phyloP scores from a whole-genome alignment of 2,888 invertebrate genomes.

The Lasius platythorax region DNA sequence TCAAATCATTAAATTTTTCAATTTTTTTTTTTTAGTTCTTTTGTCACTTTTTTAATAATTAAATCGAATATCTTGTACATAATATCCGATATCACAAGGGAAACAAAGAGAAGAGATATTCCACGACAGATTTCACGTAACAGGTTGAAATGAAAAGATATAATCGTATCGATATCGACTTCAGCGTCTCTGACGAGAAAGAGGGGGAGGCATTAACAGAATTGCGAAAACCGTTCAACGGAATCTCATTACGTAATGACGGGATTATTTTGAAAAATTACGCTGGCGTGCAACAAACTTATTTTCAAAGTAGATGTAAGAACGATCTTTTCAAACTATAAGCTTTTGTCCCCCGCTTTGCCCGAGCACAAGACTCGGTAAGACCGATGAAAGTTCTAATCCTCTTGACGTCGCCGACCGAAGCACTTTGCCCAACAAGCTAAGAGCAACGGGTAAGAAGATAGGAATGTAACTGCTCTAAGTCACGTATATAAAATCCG shows the following conservation, averaged over 20 bases:
- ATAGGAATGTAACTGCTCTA: slow-evolving; percentile 60
- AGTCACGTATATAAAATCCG: slow-evolving; percentile 53
- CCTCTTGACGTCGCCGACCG: slow-evolving; percentile 69
- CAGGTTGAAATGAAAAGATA: neutral
- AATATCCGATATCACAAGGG: neutral
- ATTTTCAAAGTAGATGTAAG: slow-evolving; percentile 51
- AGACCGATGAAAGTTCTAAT: slow-evolving; percentile 75
- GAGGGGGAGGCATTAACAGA: slow-evolving; percentile 26
- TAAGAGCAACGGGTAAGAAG: slow-evolving; percentile 59
- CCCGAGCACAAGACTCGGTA: slow-evolving; percentile 53
- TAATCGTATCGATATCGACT: slow-evolving; percentile 28
- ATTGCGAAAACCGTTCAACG: slow-evolving; percentile 46
- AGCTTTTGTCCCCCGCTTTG: slow-evolving; percentile 43
- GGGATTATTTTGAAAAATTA: slow-evolving; percentile 55
- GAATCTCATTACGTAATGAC: slow-evolving; percentile 40
- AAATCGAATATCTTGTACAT: neutral
- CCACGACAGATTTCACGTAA: slow-evolving; percentile 13
- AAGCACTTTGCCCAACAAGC: slow-evolving; percentile 66
- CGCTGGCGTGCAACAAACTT: slow-evolving; percentile 36
- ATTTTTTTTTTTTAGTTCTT: neutral
- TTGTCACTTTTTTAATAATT: neutral
- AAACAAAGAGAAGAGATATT: neutral
- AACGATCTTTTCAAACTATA: slow-evolving; percentile 48
- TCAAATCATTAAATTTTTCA: neutral
- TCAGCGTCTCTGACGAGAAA: neutral